Percentiles rank a stretch among this genome's conserved stretches.
phyloP scores from a whole-genome alignment of 1,140 invertebrate species.

The Sinonovacula constricta region DNA sequence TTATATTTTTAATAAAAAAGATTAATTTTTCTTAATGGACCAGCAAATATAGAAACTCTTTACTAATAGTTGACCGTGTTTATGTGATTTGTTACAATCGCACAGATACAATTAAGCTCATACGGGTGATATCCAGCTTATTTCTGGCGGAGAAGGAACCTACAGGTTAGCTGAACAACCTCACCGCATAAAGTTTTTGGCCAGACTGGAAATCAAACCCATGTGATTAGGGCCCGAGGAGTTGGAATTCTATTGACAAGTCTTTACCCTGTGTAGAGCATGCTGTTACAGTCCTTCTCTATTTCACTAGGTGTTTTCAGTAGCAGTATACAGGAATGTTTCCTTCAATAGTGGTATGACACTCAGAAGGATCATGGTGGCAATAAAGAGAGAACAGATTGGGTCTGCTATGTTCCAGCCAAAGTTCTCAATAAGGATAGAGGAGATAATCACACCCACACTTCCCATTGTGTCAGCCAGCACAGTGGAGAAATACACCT shows the following conservation, averaged over 20 bases:
- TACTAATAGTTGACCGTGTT: too few species aligned
- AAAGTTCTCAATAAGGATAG: conserved; percentile 83
- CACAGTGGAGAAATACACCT: conserved; percentile 84
- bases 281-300: conserved; percentile 61
- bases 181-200: too few species aligned
- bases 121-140: too few species aligned
- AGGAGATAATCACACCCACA: conserved; percentile 83
- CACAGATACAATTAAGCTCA: too few species aligned
- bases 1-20: too few species aligned
- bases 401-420: conserved; percentile 83
- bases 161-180: too few species aligned
- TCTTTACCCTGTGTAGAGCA: conserved; percentile 74
- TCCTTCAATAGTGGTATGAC: conserved; percentile 82
- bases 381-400: conserved; percentile 84
- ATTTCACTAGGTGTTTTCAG: conserved; percentile 73
- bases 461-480: conserved; percentile 84
- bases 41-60: too few species aligned
- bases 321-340: conserved; percentile 79
- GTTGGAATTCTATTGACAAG: neutral
- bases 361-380: conserved; percentile 81
- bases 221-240: neutral
- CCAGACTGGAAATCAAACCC: too few species aligned
- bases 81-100: too few species aligned
- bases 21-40: too few species aligned
- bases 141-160: too few species aligned